These are phyloP conservation scores for Centropyge bicolor DNA, from an alignment of 2,797 vertebrate genomes.

Conservation along the genomic window DNA sequence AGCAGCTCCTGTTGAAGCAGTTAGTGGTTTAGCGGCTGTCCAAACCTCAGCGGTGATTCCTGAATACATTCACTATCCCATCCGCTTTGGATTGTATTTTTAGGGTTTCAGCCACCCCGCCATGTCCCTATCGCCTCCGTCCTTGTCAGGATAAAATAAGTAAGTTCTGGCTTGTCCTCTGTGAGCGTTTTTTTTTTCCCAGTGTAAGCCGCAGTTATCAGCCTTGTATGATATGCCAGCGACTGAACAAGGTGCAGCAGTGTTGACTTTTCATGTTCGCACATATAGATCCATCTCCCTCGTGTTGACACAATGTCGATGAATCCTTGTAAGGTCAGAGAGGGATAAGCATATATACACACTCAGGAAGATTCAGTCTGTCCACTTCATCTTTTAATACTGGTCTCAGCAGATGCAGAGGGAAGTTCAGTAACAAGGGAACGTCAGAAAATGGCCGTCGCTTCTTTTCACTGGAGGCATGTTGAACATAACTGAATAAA, in stretches of 20 bases:
- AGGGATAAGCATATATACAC: slow-evolving; percentile 43
- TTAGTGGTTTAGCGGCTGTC: not conserved
- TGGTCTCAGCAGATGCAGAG: not conserved
- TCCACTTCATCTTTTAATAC: slow-evolving; percentile 30
- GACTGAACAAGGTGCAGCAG: slow-evolving; percentile 48
- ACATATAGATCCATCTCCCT: slow-evolving; percentile 59
- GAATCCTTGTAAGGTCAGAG: slow-evolving; percentile 63
- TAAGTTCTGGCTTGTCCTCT: not conserved
- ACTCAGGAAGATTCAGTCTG: slow-evolving; percentile 28
- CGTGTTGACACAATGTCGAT: slow-evolving; percentile 68
- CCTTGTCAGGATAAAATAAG: slow-evolving; percentile 34
- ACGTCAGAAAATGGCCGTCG: not conserved
- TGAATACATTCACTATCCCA: not conserved
- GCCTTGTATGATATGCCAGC: slow-evolving; percentile 38
- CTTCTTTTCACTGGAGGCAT: not conserved
- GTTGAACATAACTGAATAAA: not conserved
- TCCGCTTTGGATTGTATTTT: not conserved
- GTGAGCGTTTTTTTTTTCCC: slow-evolving; percentile 8
- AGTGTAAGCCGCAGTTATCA: slow-evolving; percentile 16
- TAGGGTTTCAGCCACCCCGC: not conserved
- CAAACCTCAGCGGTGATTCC: not conserved
- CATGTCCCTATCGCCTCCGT: not conserved
- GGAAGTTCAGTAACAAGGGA: slow-evolving; percentile 8
- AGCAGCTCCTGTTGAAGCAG: slow-evolving; percentile 4
- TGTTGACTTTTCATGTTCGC: slow-evolving; percentile 73